Percentiles rank a stretch among this genome's conserved stretches.
Evolutionary conservation across 2,888 invertebrate species (phyloP).

Genomic region (Aporophyla nigra): DNA sequence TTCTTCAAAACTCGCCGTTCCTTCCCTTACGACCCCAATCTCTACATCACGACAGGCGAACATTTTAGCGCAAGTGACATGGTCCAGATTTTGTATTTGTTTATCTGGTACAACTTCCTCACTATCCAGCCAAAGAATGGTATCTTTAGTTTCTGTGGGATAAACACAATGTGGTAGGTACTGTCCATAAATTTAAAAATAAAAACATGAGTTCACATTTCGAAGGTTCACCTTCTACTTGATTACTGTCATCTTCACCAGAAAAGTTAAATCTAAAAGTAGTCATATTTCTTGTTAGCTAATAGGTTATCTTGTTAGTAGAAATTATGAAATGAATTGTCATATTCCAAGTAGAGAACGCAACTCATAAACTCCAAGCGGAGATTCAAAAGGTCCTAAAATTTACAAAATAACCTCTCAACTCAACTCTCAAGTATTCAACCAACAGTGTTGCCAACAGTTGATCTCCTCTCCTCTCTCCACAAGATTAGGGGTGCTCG

Average conservation of each 20-base stretch:
- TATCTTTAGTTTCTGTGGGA: slow-evolving; percentile 58
- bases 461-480: too few relatives aligned
- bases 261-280: slow-evolving; percentile 83
- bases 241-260: slow-evolving; percentile 62
- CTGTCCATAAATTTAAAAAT: neutral
- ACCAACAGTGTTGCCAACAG: too few relatives aligned
- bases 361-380: too few relatives aligned
- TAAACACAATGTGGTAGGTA: neutral
- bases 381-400: too few relatives aligned
- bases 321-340: too few relatives aligned
- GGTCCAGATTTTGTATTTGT: slow-evolving; percentile 77
- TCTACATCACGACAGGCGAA: slow-evolving; percentile 84
- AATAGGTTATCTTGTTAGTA: too few relatives aligned
- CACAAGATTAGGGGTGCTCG: too few relatives aligned
- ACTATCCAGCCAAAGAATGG: slow-evolving; percentile 79
- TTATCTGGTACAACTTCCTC: slow-evolving; percentile 78
- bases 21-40: slow-evolving; percentile 84
- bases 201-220: neutral
- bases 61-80: slow-evolving; percentile 82
- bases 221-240: slow-evolving; percentile 57
- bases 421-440: too few relatives aligned
- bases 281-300: slow-evolving; percentile 59
- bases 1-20: slow-evolving; percentile 77
- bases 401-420: too few relatives aligned
- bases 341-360: too few relatives aligned